These are phyloP conservation scores for Actias luna DNA, from an alignment of 2,888 invertebrate genomes.

Conservation along the genomic window DNA sequence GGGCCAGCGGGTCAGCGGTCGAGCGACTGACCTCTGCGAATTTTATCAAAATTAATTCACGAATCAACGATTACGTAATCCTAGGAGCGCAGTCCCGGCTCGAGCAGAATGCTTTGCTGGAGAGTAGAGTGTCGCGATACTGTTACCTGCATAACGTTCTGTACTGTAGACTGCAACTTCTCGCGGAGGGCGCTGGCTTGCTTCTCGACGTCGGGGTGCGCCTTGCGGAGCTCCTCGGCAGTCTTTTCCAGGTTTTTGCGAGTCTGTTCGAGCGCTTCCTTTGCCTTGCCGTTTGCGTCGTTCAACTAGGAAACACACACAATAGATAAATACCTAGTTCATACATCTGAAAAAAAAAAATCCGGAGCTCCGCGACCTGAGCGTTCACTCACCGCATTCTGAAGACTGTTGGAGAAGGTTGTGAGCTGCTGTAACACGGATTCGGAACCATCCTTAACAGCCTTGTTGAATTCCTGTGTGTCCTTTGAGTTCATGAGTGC, in stretches of 20 bases:
- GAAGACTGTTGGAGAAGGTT: slow-evolving; percentile 48
- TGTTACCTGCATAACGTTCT: slow-evolving; percentile 51
- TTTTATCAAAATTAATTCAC: neutral
- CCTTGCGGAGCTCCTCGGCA: slow-evolving; percentile 57
- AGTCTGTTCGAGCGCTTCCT: slow-evolving; percentile 58
- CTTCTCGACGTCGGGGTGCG: slow-evolving; percentile 70
- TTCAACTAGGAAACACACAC: slow-evolving; percentile 38
- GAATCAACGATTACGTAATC: neutral
- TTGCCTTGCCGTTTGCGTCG: slow-evolving; percentile 69
- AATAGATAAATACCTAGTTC: neutral
- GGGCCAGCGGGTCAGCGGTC: neutral
- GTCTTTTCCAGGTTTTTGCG: slow-evolving; percentile 52
- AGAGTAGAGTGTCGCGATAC: neutral
- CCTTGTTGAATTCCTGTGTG: slow-evolving; percentile 60
- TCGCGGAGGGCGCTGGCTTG: slow-evolving; percentile 55
- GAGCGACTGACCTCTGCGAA: neutral
- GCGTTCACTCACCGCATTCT: slow-evolving; percentile 57
- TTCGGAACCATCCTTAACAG: slow-evolving; percentile 62
- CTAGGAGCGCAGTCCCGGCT: neutral
- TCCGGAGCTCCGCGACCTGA: neutral
- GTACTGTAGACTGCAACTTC: slow-evolving; percentile 55
- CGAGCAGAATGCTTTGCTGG: neutral
- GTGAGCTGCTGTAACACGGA: slow-evolving; percentile 55
- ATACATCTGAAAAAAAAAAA: neutral
- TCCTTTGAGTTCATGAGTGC: slow-evolving; percentile 58